These are phyloP conservation scores for Oconnorella tubifera DNA, from an alignment of 2,888 invertebrate genomes.

Conservation along the genomic window DNA sequence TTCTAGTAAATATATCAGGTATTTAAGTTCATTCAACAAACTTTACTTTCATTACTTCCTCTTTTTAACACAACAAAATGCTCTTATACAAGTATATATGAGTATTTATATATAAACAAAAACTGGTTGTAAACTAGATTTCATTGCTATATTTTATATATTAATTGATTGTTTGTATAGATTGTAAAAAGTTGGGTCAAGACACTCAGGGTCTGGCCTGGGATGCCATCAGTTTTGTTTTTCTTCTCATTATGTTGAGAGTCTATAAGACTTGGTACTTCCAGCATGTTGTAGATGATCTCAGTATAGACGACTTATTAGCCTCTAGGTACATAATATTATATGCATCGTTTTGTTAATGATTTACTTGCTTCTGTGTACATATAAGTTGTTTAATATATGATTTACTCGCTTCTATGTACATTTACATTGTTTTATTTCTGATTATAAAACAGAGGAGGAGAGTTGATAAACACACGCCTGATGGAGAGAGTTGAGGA, in stretches of 20 bases:
- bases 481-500: constrained; percentile 81
- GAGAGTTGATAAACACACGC: constrained; percentile 88
- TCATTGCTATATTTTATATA: too few species aligned
- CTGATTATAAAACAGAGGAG: constrained; percentile 66
- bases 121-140: too few species aligned
- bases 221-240: constrained; percentile 70
- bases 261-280: constrained; percentile 95
- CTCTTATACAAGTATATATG: too few species aligned
- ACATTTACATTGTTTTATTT: neutral
- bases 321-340: constrained; percentile 69
- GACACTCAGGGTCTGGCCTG: neutral
- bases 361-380: neutral
- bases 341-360: too few species aligned
- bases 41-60: too few species aligned
- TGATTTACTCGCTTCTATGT: neutral
- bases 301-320: constrained; percentile 87
- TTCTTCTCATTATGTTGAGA: constrained; percentile 83
- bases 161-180: too few species aligned
- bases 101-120: too few species aligned
- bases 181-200: neutral
- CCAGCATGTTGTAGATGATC: constrained; percentile 91
- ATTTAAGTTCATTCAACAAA: too few species aligned
- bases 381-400: neutral
- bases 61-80: too few species aligned
- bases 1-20: too few species aligned